Conservation (phyloP, 1,140 invertebrate species). For the Paralvinella palmiformis region DNA sequence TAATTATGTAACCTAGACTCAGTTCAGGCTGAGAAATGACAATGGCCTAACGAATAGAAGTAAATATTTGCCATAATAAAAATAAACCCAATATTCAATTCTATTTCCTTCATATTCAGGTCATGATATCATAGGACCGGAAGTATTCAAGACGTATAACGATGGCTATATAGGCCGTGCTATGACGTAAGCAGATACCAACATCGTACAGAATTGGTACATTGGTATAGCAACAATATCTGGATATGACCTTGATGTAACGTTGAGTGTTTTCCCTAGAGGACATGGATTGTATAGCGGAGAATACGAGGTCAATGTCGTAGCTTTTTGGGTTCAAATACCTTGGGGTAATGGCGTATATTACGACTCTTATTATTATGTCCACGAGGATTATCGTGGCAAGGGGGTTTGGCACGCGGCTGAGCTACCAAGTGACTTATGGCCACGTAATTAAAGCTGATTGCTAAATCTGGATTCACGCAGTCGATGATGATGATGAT, state of each 20-base stretch:
- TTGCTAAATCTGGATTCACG: background rate
- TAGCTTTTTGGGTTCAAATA: background rate
- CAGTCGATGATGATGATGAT: too few relatives aligned
- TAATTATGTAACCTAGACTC: too few relatives aligned
- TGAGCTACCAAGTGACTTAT: slow-evolving; percentile 1
- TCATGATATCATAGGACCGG: too few relatives aligned
- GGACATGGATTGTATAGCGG: slow-evolving; percentile 1
- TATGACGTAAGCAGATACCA: slow-evolving; percentile 8
- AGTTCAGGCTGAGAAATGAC: too few relatives aligned
- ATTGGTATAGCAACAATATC: background rate
- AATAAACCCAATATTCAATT: too few relatives aligned
- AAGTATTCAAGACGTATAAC: slow-evolving; percentile 6
- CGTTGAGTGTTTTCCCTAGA: background rate
- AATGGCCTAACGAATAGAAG: too few relatives aligned
- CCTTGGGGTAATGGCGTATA: slow-evolving; percentile 9
- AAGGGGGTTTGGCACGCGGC: slow-evolving; percentile 6
- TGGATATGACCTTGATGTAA: slow-evolving; percentile 10
- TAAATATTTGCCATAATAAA: too few relatives aligned
- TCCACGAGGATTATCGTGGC: slow-evolving; percentile 3
- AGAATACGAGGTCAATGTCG: slow-evolving; percentile 2
- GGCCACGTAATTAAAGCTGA: background rate
- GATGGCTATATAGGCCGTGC: slow-evolving; percentile 5
- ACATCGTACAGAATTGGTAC: slow-evolving; percentile 10
- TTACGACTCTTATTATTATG: slow-evolving; percentile 11
- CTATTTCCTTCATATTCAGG: too few relatives aligned